Percentiles rank a stretch among this genome's conserved stretches.
phyloP scores from a whole-genome alignment of 2,888 invertebrate species.

The Erebia ligea region DNA sequence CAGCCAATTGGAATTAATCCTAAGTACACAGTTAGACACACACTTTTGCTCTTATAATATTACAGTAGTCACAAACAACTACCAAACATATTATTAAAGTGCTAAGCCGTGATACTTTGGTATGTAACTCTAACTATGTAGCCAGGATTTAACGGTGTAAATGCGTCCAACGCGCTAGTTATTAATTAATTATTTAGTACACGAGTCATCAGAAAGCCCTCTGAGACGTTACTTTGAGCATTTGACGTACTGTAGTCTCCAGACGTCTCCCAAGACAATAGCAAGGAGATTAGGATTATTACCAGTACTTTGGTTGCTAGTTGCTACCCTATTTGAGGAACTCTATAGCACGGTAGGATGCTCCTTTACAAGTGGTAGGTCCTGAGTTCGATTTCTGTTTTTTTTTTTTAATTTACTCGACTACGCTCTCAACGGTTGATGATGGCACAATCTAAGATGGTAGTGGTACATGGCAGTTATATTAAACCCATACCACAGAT shows the following conservation, averaged over 20 bases:
- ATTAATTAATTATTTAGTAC: slow-evolving; percentile 20
- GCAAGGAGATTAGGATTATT: slow-evolving; percentile 2
- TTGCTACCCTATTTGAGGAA: not conserved
- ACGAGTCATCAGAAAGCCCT: slow-evolving; percentile 4
- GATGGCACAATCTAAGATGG: too few species aligned
- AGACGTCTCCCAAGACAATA: slow-evolving; percentile 5
- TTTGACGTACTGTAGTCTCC: slow-evolving; percentile 16
- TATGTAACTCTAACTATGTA: too few species aligned
- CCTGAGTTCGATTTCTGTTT: too few species aligned
- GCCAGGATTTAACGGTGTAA: slow-evolving; percentile 10
- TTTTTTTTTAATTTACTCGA: not conserved
- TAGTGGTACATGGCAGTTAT: too few species aligned
- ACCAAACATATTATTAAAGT: too few species aligned
- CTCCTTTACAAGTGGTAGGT: too few species aligned
- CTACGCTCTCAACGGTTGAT: not conserved
- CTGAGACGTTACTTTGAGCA: slow-evolving; percentile 15
- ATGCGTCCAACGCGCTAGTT: not conserved
- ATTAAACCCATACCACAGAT: too few species aligned
- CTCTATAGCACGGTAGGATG: not conserved
- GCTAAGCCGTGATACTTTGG: too few species aligned
- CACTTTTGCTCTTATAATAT: not conserved
- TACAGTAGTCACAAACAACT: too few species aligned
- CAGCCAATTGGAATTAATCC: too few species aligned
- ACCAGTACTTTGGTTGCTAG: not conserved
- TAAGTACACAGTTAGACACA: too few species aligned